These are phyloP conservation scores for Chaitophorus viminalis DNA, from an alignment of 2,888 invertebrate genomes.

Conservation along the genomic window DNA sequence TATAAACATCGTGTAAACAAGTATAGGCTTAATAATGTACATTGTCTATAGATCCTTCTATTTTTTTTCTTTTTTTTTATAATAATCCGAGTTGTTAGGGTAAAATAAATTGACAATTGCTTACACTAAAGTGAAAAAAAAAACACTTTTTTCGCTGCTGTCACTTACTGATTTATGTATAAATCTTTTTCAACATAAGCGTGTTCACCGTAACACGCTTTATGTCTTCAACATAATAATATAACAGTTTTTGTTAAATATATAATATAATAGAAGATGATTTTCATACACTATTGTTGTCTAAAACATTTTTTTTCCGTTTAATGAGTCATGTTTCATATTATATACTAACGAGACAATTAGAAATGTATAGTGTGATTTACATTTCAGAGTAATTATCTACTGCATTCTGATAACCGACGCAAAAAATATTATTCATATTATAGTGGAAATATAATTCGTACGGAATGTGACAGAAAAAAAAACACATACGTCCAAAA, in stretches of 20 bases:
- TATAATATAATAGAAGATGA: neutral
- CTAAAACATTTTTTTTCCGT: too few relatives aligned
- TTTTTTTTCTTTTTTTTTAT: conserved; percentile 19
- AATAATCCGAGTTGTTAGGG: conserved; percentile 20
- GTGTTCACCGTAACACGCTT: neutral
- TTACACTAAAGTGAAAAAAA: neutral
- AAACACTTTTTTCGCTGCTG: neutral
- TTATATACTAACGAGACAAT: neutral
- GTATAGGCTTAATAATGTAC: neutral
- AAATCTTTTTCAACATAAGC: neutral
- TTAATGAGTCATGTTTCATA: too few relatives aligned
- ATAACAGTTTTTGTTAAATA: neutral
- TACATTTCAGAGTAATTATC: neutral
- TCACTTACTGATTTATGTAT: neutral
- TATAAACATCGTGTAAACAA: neutral
- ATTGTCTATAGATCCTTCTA: neutral
- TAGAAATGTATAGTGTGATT: neutral
- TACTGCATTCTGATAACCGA: too few relatives aligned
- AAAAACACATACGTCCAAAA: too few relatives aligned
- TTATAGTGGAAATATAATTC: too few relatives aligned
- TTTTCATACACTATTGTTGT: too few relatives aligned
- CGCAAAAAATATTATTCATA: too few relatives aligned
- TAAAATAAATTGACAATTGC: conserved; percentile 16
- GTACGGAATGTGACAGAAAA: too few relatives aligned
- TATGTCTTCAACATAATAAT: neutral